Evolutionary conservation across 2,113 vertebrate genomes (phyloP).

Genomic region (Pan troglodytes): DNA sequence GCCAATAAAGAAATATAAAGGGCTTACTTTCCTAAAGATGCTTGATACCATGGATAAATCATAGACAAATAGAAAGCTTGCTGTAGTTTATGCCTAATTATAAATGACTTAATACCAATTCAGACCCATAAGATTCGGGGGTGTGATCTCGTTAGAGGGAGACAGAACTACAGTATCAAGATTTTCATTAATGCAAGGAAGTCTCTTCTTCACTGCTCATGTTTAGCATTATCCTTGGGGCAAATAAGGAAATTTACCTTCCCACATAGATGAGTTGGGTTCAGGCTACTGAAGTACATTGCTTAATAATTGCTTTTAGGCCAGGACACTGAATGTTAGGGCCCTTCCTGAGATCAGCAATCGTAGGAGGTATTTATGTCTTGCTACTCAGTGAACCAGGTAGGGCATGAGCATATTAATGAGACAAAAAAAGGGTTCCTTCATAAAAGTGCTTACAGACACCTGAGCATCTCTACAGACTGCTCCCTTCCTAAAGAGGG

Average conservation of each 20-base stretch:
- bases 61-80: conserved; percentile 75
- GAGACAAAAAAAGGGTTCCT: neutral
- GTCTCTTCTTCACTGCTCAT: neutral
- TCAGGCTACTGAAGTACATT: conserved; percentile 12
- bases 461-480: neutral
- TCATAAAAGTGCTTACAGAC: neutral
- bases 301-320: conserved; percentile 14
- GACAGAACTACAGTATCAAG: conserved; percentile 66
- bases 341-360: neutral
- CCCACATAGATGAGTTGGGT: neutral
- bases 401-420: neutral
- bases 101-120: conserved; percentile 79
- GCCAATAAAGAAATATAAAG: conserved; percentile 75
- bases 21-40: conserved; percentile 77
- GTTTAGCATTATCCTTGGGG: neutral
- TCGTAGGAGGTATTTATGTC: neutral
- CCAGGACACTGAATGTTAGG: neutral
- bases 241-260: conserved; percentile 49
- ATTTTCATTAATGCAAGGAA: conserved; percentile 53
- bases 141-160: conserved; percentile 72
- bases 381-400: neutral
- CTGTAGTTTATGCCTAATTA: conserved; percentile 80
- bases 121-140: conserved; percentile 77
- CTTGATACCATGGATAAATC: conserved; percentile 74
- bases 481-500: neutral